Conservation (phyloP, 1,140 invertebrate genomes). For the Xylocopa sonorina region DNA sequence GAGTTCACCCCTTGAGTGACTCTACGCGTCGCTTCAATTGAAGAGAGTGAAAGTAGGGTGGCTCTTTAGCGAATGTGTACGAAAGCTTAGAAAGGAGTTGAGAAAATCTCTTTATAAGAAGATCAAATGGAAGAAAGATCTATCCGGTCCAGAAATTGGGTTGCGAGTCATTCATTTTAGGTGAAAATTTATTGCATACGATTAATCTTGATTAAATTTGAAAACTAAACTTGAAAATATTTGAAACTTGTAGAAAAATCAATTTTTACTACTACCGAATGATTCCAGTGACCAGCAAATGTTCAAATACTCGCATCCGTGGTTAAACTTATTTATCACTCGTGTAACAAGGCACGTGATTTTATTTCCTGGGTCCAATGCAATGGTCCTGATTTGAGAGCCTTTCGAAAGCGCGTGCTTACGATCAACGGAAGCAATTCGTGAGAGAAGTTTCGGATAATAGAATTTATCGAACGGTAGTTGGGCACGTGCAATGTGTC, state of each 20-base stretch:
- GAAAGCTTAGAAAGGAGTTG: conserved; percentile 3
- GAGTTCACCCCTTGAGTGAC: conserved; percentile 34
- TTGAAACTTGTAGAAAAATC: background rate
- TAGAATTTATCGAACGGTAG: conserved; percentile 3
- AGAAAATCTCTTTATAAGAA: conserved; percentile 17
- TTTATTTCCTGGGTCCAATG: background rate
- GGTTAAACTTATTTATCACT: background rate
- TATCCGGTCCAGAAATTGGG: background rate
- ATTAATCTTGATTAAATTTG: background rate
- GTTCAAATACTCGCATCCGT: background rate
- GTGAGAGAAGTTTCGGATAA: conserved; percentile 27
- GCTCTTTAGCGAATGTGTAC: background rate
- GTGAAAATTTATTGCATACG: background rate
- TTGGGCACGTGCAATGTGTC: conserved; percentile 2
- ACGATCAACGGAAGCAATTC: conserved; percentile 23
- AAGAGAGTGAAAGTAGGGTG: conserved; percentile 22
- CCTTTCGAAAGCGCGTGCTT: background rate
- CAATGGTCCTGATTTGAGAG: background rate
- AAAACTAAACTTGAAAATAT: background rate
- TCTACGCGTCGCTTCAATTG: background rate
- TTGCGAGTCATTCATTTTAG: background rate
- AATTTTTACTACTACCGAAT: background rate
- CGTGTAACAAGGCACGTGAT: background rate
- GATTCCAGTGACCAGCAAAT: background rate
- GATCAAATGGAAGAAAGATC: background rate